Evolutionary conservation across 2,113 vertebrate species (phyloP).

Genomic region (Poeciliopsis turrubarensis): DNA sequence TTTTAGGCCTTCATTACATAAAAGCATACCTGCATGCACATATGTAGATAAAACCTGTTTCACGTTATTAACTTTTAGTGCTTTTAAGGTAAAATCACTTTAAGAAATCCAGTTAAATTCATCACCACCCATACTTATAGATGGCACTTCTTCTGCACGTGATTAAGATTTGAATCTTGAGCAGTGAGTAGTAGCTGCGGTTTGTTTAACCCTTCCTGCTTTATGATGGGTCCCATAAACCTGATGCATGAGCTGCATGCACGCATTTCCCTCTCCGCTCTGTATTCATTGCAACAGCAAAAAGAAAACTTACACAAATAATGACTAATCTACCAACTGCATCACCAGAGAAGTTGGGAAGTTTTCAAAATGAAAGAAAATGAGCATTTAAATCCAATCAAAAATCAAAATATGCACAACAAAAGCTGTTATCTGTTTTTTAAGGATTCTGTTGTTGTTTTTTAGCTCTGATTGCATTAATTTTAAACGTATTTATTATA

Average conservation of each 20-base stretch:
- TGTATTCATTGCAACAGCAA: slow-evolving; percentile 5
- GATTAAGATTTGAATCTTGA: background rate
- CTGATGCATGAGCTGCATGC: slow-evolving; percentile 61
- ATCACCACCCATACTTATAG: slow-evolving; percentile 32
- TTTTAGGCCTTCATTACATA: slow-evolving; percentile 37
- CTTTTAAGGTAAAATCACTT: slow-evolving; percentile 18
- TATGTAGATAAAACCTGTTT: slow-evolving; percentile 39
- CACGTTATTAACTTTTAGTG: slow-evolving; percentile 35
- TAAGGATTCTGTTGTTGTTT: too few species aligned
- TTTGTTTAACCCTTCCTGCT: slow-evolving; percentile 32
- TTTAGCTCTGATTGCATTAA: too few species aligned
- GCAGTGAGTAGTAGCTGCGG: slow-evolving; percentile 6
- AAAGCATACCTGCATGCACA: slow-evolving; percentile 55
- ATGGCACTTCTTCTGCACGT: slow-evolving; percentile 25
- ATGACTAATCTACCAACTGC: background rate
- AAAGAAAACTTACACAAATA: background rate
- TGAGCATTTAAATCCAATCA: background rate
- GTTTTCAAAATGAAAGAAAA: background rate
- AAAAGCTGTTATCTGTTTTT: background rate
- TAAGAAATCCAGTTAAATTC: slow-evolving; percentile 9
- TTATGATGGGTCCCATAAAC: slow-evolving; percentile 30
- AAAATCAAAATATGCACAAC: background rate
- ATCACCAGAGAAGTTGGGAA: background rate
- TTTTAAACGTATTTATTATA: too few species aligned
- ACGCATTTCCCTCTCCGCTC: slow-evolving; percentile 21